phyloP scores from a whole-genome alignment of 1,140 invertebrate species.

The Hirudo medicinalis region DNA sequence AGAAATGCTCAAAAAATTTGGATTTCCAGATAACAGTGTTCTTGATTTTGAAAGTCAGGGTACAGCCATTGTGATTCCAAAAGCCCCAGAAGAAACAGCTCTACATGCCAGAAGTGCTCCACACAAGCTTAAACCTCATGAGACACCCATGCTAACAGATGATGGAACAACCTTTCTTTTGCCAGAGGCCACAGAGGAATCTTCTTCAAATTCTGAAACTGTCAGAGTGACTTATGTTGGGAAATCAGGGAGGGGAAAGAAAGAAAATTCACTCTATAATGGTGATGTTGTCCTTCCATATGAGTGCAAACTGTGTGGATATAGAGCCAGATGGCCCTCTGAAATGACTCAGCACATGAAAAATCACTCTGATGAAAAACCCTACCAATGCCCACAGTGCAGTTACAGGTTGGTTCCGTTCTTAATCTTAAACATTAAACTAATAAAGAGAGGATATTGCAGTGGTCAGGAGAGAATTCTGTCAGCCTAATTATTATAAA shows the following conservation, averaged over 20 bases:
- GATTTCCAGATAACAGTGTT: neutral
- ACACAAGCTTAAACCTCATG: neutral
- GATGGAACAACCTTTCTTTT: too few relatives aligned
- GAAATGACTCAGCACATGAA: slow-evolving; percentile 43
- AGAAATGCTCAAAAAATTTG: slow-evolving; percentile 1
- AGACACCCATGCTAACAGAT: too few relatives aligned
- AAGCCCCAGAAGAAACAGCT: slow-evolving; percentile 20
- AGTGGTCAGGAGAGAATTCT: neutral
- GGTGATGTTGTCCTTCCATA: slow-evolving; percentile 32
- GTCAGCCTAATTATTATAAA: too few relatives aligned
- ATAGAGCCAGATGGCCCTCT: slow-evolving; percentile 39
- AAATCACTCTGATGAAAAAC: slow-evolving; percentile 41
- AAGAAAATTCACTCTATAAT: neutral
- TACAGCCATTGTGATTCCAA: slow-evolving; percentile 23
- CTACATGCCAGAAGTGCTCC: neutral
- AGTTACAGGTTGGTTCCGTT: slow-evolving; percentile 29
- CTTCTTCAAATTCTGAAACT: too few relatives aligned
- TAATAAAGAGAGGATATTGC: neutral
- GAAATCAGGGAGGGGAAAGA: neutral
- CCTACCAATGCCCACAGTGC: slow-evolving; percentile 38
- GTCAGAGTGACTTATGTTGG: neutral
- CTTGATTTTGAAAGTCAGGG: slow-evolving; percentile 17
- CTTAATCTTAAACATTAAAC: neutral
- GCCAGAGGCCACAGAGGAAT: too few relatives aligned
- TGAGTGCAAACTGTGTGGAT: slow-evolving; percentile 38